Conservation (phyloP, 2,113 vertebrate genomes). For the Mormyrus lacerda region DNA sequence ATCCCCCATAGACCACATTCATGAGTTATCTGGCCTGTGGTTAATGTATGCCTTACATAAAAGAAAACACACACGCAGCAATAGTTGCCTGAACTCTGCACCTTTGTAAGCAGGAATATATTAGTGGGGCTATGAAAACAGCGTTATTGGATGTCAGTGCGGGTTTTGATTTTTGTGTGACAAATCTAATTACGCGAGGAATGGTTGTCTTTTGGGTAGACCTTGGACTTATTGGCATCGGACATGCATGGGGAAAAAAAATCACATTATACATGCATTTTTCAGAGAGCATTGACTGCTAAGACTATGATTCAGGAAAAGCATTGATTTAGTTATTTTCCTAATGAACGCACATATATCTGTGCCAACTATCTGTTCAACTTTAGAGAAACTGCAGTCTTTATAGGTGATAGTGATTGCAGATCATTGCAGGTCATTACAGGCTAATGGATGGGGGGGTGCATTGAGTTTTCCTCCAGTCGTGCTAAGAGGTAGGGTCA, state of each 20-base stretch:
- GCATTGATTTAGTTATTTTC: not conserved
- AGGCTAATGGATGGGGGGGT: not conserved
- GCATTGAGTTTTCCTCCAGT: not conserved
- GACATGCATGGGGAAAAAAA: not conserved
- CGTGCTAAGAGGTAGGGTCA: not conserved
- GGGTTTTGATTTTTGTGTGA: conserved; percentile 5
- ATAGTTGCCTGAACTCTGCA: conserved; percentile 24
- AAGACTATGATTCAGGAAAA: not conserved
- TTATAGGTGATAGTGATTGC: not conserved
- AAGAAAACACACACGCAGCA: conserved; percentile 19
- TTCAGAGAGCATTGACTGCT: not conserved
- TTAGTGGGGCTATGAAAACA: conserved; percentile 12
- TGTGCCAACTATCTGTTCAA: not conserved
- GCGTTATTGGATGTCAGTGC: conserved; percentile 22
- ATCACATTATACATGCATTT: not conserved
- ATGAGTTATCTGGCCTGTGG: conserved; percentile 17
- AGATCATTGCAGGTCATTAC: not conserved
- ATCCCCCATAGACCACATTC: conserved; percentile 24
- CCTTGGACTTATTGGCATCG: conserved; percentile 13
- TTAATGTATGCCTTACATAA: conserved; percentile 28
- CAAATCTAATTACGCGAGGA: conserved; percentile 14
- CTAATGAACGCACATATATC: not conserved
- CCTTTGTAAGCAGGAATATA: conserved; percentile 31
- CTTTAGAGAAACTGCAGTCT: not conserved
- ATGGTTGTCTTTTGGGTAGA: not conserved